Evolutionary conservation across 1,140 invertebrate species (phyloP), one percentile per base, ranked within the genome.

Genomic region (Ips nitidus): DNA sequence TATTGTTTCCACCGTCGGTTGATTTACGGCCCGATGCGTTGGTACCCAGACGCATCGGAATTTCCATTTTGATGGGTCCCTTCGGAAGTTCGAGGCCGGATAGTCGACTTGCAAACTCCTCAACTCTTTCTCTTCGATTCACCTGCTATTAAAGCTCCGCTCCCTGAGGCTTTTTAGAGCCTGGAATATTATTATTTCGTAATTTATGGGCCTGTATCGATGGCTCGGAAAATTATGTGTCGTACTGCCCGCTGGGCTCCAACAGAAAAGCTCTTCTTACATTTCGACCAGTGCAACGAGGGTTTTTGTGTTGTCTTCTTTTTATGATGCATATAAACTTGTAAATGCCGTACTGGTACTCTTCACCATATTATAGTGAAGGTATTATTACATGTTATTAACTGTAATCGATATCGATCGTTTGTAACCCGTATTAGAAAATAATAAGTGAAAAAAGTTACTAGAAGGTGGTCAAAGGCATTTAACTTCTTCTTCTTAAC

Each of bases 211-310:
- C 58, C 52, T 66, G 64, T 73, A 73, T 73, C 71, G 71, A 73
- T 73, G 71, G 70, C 71, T 73, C 53, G 60, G 68, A 65, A 73
- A 73, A 73, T 73, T 73, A 73, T 73, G 71, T 73, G 71, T 73
- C 71, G 70, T 73, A 73, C 71, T 73, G 71, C 71, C 71, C 71
- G 71, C 71, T 73, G 71, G 71, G 66, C 66, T 39, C 41, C 57
- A 60, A 68, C 66, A 68, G 64, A 68, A 57, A 52, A 53, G 45
- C 66, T 50, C 38, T 40, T 68, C 57, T 68, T 68, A 50, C 58
- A 42, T 68, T 68, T 68, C 64, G 58, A 58, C 64, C 47, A 58
- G 41, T 66, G 58, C 55, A 50, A 22, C 22, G 45, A 50, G 45
- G 22, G 45, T 50, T 50, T 50, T 50, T 50, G 45, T 8, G 22